Percentiles rank a stretch among this genome's conserved stretches.
phyloP scores from a whole-genome alignment of 2,888 invertebrate genomes.

The Lissonota sp. region DNA sequence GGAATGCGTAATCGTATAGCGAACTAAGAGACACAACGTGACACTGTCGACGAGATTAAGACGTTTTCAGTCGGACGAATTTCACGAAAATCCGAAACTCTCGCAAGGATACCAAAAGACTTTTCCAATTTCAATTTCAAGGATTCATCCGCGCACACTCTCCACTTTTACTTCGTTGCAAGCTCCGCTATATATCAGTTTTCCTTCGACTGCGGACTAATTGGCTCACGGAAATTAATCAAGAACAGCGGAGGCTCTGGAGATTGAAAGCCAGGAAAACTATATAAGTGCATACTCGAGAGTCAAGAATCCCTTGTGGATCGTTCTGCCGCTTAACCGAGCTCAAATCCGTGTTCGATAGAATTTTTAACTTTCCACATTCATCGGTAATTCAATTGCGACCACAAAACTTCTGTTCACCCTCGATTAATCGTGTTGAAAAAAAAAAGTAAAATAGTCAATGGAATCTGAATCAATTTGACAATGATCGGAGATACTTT shows the following conservation, averaged over 20 bases:
- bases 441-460: no score
- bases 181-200: not conserved
- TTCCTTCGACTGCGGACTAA: slow-evolving; percentile 66
- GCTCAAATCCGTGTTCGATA: not conserved
- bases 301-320: not conserved
- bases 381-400: no score
- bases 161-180: slow-evolving; percentile 60
- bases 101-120: slow-evolving; percentile 8
- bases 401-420: no score
- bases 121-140: slow-evolving; percentile 9
- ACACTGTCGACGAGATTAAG: slow-evolving; percentile 40
- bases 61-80: slow-evolving; percentile 41
- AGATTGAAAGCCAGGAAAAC: not conserved
- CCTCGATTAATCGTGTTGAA: no score
- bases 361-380: no score
- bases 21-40: slow-evolving; percentile 17
- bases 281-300: not conserved
- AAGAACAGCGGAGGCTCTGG: slow-evolving; percentile 68
- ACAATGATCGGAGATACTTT: no score
- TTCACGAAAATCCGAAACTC: slow-evolving; percentile 51
- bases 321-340: no score
- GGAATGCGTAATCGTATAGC: slow-evolving; percentile 72
- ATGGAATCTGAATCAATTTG: no score
- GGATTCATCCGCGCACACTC: slow-evolving; percentile 27
- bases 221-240: slow-evolving; percentile 81